Evolutionary conservation across 2,113 vertebrate genomes (phyloP).

Genomic region (Scopus umbretta): DNA sequence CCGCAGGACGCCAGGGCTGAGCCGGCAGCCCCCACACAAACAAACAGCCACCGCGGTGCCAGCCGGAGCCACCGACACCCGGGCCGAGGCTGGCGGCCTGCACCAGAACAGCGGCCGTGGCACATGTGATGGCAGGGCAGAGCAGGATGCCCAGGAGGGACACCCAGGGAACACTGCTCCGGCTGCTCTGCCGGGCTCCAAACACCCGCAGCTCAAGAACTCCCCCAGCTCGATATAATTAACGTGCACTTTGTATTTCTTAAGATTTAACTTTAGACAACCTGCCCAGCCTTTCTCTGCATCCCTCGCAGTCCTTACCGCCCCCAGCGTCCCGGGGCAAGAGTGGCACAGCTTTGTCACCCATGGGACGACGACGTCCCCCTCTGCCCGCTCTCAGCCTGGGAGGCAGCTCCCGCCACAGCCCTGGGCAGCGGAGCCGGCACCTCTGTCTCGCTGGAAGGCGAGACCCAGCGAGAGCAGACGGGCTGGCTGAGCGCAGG

Average conservation of each 20-base stretch:
- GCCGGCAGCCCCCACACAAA: background rate
- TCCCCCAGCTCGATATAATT: background rate
- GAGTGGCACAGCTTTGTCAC: background rate
- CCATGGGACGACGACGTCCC: accelerated
- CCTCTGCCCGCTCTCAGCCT: background rate
- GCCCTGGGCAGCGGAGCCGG: background rate
- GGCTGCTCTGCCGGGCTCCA: too few species aligned
- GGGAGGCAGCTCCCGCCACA: background rate
- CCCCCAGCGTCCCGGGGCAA: background rate
- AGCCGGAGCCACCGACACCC: background rate
- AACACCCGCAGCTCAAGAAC: background rate
- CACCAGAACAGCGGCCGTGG: background rate
- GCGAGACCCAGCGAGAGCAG: background rate
- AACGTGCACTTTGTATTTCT: background rate
- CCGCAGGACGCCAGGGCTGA: background rate
- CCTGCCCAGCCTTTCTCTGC: background rate
- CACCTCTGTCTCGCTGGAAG: background rate
- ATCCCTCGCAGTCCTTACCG: background rate
- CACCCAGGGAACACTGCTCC: background rate
- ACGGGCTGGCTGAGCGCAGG: background rate
- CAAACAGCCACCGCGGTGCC: background rate
- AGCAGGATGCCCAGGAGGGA: background rate
- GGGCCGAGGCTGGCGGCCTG: background rate
- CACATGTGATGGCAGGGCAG: background rate
- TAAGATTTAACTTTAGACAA: background rate